Evolutionary conservation across 2,888 invertebrate species (phyloP).

Genomic region (Phalera bucephala): DNA sequence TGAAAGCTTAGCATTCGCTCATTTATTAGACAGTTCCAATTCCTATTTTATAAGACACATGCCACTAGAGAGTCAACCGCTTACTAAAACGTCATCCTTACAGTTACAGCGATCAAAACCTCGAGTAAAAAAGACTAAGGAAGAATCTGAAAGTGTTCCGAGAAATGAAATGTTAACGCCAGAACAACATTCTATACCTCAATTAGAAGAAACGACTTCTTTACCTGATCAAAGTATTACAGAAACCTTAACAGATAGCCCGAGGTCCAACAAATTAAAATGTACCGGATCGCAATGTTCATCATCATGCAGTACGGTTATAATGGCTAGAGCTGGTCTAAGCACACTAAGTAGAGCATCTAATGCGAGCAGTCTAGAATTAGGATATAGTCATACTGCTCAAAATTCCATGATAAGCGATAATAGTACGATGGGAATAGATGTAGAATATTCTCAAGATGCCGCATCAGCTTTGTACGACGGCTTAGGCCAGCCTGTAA

Average conservation of each 20-base stretch:
- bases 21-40: constrained; percentile 86
- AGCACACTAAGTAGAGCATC: constrained; percentile 85
- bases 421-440: constrained; percentile 85
- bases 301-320: constrained; percentile 94
- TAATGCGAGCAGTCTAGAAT: constrained; percentile 91
- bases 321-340: constrained; percentile 83
- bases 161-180: constrained; percentile 45
- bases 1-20: constrained; percentile 91
- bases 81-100: constrained; percentile 64
- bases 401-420: constrained; percentile 92
- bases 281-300: constrained; percentile 92
- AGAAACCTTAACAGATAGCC: constrained; percentile 81
- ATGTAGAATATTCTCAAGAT: constrained; percentile 84
- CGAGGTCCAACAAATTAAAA: constrained; percentile 82
- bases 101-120: constrained; percentile 63
- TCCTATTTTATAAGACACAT: constrained; percentile 65
- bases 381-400: constrained; percentile 93
- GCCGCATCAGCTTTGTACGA: constrained; percentile 84
- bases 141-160: constrained; percentile 45
- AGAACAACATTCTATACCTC: constrained; percentile 48
- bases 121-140: constrained; percentile 55
- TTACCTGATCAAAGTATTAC: constrained; percentile 66
- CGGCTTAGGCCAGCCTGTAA: constrained; percentile 76
- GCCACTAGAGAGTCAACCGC: constrained; percentile 52
- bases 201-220: constrained; percentile 60